Evolutionary conservation across 2,888 invertebrate species (phyloP).

Genomic region (Drosophila stalkeri): DNA sequence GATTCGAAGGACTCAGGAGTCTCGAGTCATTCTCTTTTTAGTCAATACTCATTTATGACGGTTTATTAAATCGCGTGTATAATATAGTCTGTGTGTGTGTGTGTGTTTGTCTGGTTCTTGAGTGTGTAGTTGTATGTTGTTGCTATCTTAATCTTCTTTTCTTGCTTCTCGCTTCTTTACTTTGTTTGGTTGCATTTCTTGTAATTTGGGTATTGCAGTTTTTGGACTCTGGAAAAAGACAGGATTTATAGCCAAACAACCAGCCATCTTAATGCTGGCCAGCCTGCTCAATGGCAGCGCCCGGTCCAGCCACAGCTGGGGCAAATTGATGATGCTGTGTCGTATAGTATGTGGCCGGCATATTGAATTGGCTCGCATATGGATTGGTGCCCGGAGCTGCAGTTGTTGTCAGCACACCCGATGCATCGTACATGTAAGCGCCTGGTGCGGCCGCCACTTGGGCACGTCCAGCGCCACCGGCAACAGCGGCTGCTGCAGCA

Average conservation of each 20-base stretch:
- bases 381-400: conserved; percentile 84
- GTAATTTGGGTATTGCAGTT: conserved; percentile 16
- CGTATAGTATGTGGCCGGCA: conserved; percentile 80
- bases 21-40: conserved; percentile 12
- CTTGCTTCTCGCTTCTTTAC: background rate
- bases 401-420: conserved; percentile 82
- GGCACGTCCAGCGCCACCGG: conserved; percentile 59
- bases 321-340: conserved; percentile 81
- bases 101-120: background rate
- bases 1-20: conserved; percentile 15
- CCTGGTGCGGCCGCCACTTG: conserved; percentile 60
- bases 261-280: conserved; percentile 61
- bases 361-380: conserved; percentile 83
- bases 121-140: conserved; percentile 3
- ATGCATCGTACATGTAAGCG: conserved; percentile 84
- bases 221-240: conserved; percentile 31
- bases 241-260: background rate
- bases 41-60: conserved; percentile 24
- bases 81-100: conserved; percentile 6
- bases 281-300: conserved; percentile 66
- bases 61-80: conserved; percentile 18
- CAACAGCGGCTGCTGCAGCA: conserved; percentile 53
- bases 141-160: conserved; percentile 14
- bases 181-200: conserved; percentile 13
- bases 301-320: conserved; percentile 66